Conservation (phyloP, 2,797 vertebrate species). For the Danio albolineatus region DNA sequence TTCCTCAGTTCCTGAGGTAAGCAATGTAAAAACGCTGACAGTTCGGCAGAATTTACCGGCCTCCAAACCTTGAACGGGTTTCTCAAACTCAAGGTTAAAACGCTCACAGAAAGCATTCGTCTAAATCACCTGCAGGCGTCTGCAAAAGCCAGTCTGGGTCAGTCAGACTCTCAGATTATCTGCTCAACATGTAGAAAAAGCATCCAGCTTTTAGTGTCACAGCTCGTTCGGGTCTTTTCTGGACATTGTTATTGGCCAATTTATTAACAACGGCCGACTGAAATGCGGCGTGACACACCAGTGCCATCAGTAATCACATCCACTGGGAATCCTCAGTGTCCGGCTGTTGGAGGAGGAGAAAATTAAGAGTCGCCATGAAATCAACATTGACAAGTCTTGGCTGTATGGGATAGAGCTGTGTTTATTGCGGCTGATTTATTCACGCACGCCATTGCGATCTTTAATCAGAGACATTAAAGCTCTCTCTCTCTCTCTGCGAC, state of each 20-base stretch:
- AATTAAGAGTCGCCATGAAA: neutral
- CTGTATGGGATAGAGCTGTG: too few relatives aligned
- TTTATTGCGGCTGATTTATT: neutral
- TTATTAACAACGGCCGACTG: neutral
- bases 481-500: neutral
- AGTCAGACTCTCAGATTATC: constrained; percentile 3
- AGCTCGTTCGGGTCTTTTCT: constrained; percentile 3
- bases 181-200: constrained; percentile 3
- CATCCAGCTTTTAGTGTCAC: constrained; percentile 35
- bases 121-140: constrained; percentile 33
- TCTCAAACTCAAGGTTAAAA: constrained; percentile 48
- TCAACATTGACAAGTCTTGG: too few relatives aligned
- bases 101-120: constrained; percentile 23
- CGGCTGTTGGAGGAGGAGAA: neutral
- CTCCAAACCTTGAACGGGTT: constrained; percentile 67
- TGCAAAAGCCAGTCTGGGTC: constrained; percentile 32
- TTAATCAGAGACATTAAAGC: neutral
- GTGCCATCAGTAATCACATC: neutral
- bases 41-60: constrained; percentile 71
- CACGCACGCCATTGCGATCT: neutral
- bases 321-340: neutral
- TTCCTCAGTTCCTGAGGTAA: constrained; percentile 66
- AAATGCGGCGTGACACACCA: constrained; percentile 17
- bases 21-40: constrained; percentile 75
- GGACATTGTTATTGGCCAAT: constrained; percentile 10